Evolutionary conservation across 2,113 vertebrate species (phyloP), one percentile per base, ranked within the genome.

Genomic region (Lagopus muta): DNA sequence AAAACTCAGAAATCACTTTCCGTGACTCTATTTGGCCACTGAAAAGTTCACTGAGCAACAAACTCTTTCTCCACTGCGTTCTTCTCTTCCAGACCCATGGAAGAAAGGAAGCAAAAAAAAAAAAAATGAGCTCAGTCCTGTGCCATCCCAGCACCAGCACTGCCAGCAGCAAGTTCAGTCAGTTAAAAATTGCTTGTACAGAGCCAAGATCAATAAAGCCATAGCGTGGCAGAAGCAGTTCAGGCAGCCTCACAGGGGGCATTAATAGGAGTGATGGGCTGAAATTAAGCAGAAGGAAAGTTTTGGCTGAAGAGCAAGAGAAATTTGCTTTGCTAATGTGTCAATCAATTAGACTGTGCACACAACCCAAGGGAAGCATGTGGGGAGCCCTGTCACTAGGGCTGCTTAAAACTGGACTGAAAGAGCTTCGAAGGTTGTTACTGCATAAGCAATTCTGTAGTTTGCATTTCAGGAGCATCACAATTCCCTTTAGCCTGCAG

Each of bases 251-350:
- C 82, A 32, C 58, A 58, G 72, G 52, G 73, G 70, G 73, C 86
- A 91, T 95, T 96, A 96, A 85, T 58, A 84, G 73, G 86, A 95
- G 66, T 84, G 80, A 96, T 93, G 77, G 80, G 90, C 45, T 96
- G 88, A 96, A 96, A 94, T 94, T 91, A 94, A 95, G 90, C 86
- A 94, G 93, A 95, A 93, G 90, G 83, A 95, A 95, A 95, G 88
- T 88, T 93, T 71, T 96, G 93, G 93, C 96, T 75, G 93, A 95
- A 95, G n/a, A 86, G 70, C 88, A 94, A 92, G 73, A 92, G 92
- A 94, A 96, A 95, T 96, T 97, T 97, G 96, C 90, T 95, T 95
- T 96, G 92, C 93, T 97, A 96, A 96, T 95, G 70, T 93, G 89
- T 89, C 93, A 90, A 93, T 97, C 95, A 96, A 94, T 95, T 94